Conservation (phyloP, 2,797 vertebrate genomes). For the Falco berigora region DNA sequence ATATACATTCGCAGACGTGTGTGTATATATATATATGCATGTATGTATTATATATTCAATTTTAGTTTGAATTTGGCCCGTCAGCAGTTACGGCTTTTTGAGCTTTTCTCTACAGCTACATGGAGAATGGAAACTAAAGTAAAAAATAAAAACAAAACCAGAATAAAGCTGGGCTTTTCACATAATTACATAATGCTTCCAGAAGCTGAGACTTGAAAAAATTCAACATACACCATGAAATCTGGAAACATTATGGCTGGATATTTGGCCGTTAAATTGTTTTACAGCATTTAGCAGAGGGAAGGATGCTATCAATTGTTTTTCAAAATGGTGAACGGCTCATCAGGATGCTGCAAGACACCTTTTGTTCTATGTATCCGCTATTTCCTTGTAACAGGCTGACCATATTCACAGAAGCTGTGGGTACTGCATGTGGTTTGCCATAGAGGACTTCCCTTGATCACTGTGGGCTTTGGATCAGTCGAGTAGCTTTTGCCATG, state of each 20-base stretch:
- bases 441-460: neutral
- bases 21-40: too few species aligned
- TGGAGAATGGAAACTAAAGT: neutral
- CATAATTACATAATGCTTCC: neutral
- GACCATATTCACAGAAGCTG: neutral
- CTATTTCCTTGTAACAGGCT: neutral
- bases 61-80: neutral
- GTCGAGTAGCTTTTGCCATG: neutral
- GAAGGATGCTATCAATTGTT: neutral
- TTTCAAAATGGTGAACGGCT: neutral
- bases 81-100: neutral
- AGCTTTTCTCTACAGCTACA: neutral
- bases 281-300: neutral
- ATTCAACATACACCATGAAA: neutral
- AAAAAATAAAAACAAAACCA: neutral
- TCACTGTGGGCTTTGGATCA: neutral
- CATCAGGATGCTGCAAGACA: neutral
- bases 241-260: neutral
- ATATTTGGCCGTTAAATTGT: neutral
- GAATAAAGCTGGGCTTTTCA: neutral
- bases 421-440: neutral
- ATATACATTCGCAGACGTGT: accelerated
- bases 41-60: neutral
- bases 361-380: neutral
- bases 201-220: neutral